Conservation (phyloP, 2,888 invertebrate genomes). For the Pseudococcus viburni region DNA sequence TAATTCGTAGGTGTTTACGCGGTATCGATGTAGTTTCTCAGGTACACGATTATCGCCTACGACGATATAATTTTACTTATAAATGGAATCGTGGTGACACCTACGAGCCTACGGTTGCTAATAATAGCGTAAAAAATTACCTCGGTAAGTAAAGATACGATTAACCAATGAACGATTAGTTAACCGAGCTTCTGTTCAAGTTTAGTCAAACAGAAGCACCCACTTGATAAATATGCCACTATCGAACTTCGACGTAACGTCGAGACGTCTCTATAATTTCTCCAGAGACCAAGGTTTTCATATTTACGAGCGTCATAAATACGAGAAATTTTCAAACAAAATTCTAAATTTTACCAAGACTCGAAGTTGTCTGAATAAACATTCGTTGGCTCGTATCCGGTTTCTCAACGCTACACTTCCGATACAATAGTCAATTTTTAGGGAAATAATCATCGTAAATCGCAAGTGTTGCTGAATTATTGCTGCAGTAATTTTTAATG, state of each 20-base stretch:
- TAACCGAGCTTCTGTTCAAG: too few species aligned
- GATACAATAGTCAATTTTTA: neutral
- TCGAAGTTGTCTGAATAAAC: too few species aligned
- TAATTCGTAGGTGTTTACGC: neutral
- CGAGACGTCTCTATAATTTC: too few species aligned
- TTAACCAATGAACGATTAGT: too few species aligned
- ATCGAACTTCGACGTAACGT: too few species aligned
- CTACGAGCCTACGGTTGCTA: neutral
- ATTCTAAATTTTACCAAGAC: too few species aligned
- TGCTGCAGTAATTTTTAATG: neutral
- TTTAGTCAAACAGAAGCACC: too few species aligned
- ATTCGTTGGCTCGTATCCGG: neutral
- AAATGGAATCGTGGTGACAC: neutral
- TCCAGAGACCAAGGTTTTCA: too few species aligned
- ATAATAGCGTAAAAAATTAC: neutral
- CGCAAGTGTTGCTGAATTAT: neutral
- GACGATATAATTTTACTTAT: neutral
- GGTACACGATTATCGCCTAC: neutral
- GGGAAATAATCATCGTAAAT: neutral
- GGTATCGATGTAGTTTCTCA: neutral
- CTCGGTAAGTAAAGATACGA: neutral
- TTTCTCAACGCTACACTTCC: neutral
- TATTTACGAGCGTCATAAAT: too few species aligned
- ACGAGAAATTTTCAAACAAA: neutral
- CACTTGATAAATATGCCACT: too few species aligned